Conservation (phyloP, 2,797 vertebrate genomes). For the Gobionotothen gibberifrons region DNA sequence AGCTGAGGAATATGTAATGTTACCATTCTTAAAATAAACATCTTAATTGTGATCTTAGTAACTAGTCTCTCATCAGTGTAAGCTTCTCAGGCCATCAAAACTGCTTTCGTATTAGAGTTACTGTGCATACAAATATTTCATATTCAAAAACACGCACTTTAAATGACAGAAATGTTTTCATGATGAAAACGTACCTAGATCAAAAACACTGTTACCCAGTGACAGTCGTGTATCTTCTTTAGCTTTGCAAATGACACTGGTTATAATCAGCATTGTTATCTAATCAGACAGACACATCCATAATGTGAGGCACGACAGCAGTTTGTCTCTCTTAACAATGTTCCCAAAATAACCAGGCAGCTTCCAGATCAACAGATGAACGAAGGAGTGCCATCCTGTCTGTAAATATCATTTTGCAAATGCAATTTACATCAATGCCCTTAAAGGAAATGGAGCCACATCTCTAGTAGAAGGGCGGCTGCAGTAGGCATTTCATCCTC, state of each 20-base stretch:
- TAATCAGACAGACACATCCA: constrained; percentile 54
- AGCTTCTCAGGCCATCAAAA: constrained; percentile 15
- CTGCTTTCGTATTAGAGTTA: background rate
- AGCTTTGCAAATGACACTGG: constrained; percentile 19
- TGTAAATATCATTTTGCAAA: constrained; percentile 21
- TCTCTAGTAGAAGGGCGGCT: background rate
- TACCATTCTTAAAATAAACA: constrained; percentile 39
- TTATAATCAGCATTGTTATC: constrained; percentile 47
- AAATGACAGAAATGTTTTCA: background rate
- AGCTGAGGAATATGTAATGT: constrained; percentile 16
- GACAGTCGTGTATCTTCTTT: background rate
- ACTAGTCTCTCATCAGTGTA: background rate
- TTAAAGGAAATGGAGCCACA: background rate
- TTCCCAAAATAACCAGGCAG: constrained; percentile 46
- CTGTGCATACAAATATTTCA: background rate
- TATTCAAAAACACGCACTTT: constrained; percentile 9
- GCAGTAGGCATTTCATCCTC: background rate
- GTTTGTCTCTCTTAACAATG: constrained; percentile 46
- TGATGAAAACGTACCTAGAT: background rate
- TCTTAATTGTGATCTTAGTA: constrained; percentile 37
- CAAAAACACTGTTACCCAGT: background rate
- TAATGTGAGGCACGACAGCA: constrained; percentile 42
- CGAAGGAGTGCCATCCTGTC: constrained; percentile 9
- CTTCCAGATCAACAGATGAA: constrained; percentile 46
- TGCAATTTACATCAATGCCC: constrained; percentile 19